A percentile compares a stretch with the other conserved stretches of the same genome.
Conservation (phyloP, 1,140 invertebrate genomes). For the Heterodera schachtii region DNA sequence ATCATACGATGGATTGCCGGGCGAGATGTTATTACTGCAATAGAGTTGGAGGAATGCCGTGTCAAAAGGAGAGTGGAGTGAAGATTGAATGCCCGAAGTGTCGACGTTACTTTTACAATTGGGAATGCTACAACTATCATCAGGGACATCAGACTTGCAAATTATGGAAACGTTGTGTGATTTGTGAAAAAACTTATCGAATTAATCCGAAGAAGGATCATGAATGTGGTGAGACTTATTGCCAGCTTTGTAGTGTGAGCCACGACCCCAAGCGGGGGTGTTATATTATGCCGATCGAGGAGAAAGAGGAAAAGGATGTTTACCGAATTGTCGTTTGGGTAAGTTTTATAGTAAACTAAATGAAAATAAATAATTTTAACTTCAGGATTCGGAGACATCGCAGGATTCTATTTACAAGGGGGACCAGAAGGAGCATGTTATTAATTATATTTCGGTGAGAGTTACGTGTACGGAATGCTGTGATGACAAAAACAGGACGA, state of each 20-base stretch:
- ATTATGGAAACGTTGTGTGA: too few relatives aligned
- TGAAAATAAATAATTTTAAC: too few relatives aligned
- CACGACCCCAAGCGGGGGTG: background rate
- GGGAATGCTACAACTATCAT: too few relatives aligned
- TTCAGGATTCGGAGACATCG: background rate
- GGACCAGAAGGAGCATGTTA: background rate
- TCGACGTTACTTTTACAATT: too few relatives aligned
- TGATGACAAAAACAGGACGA: background rate
- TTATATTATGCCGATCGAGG: background rate
- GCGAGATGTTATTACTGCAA: too few relatives aligned
- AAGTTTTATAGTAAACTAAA: too few relatives aligned
- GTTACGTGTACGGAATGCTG: background rate
- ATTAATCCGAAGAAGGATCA: background rate
- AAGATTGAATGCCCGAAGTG: too few relatives aligned
- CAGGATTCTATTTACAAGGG: background rate
- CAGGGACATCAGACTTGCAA: too few relatives aligned
- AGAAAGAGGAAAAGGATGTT: background rate
- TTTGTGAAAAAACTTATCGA: background rate
- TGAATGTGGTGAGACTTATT: background rate
- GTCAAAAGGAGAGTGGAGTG: too few relatives aligned
- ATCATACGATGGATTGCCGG: too few relatives aligned
- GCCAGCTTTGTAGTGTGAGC: background rate
- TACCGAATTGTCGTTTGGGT: background rate
- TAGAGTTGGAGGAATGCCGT: too few relatives aligned
- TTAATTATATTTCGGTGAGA: background rate